Percentiles rank a stretch among this genome's conserved stretches.
These are phyloP conservation scores for Sesamia nonagrioides DNA, from an alignment of 1,140 invertebrate genomes.

Conservation along the genomic window DNA sequence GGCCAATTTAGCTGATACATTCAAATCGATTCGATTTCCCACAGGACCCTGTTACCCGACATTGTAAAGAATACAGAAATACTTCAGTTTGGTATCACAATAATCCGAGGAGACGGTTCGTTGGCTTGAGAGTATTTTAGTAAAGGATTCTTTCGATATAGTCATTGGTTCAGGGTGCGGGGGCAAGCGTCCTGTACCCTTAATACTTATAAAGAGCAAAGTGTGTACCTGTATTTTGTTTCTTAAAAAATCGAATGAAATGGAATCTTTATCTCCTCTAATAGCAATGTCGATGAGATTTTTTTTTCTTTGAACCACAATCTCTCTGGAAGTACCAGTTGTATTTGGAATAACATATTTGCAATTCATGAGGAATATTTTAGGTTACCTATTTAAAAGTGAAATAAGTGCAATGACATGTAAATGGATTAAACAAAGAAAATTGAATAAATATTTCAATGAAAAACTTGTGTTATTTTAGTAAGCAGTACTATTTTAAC, in stretches of 20 bases:
- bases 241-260: background rate
- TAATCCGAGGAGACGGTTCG: slow-evolving; percentile 7
- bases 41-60: background rate
- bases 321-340: no score
- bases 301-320: no score
- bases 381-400: no score
- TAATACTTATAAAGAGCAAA: background rate
- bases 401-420: no score
- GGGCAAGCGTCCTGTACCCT: background rate
- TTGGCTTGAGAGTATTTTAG: slow-evolving; percentile 3
- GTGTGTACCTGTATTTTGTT: background rate
- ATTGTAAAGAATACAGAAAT: background rate
- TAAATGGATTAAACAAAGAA: no score
- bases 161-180: background rate
- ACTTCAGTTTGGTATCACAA: background rate
- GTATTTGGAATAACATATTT: no score
- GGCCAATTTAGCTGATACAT: slow-evolving; percentile 9
- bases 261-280: no score
- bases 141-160: slow-evolving; percentile 13
- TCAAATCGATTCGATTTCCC: slow-evolving; percentile 17
- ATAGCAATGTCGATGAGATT: no score
- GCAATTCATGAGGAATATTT: no score
- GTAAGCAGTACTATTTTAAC: no score
- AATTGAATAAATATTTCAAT: no score
- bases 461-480: no score